These are phyloP conservation scores for Tuberolachnus salignus DNA, from an alignment of 2,888 invertebrate genomes.

Conservation along the genomic window DNA sequence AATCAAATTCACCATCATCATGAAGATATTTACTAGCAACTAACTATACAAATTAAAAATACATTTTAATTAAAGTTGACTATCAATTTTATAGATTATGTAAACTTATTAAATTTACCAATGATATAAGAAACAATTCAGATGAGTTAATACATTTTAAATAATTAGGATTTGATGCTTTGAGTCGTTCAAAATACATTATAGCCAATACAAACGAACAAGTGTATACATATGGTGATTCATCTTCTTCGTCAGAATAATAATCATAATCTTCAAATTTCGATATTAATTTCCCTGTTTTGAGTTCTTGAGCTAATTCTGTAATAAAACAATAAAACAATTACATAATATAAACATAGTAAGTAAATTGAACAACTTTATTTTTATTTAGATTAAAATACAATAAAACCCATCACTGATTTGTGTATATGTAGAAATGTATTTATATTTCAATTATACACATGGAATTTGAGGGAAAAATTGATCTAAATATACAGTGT, in stretches of 20 bases:
- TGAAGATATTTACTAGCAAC: conserved; percentile 95
- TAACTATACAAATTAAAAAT: conserved; percentile 69
- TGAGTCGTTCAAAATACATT: conserved; percentile 89
- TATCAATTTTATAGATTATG: background rate
- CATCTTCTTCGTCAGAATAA: conserved; percentile 44
- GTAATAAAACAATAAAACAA: background rate
- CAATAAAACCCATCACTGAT: no score
- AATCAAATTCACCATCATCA: conserved; percentile 91
- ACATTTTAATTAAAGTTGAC: background rate
- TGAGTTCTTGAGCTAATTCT: conserved; percentile 51
- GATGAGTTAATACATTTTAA: conserved; percentile 82
- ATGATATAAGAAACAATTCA: conserved; percentile 90
- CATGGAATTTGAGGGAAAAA: no score
- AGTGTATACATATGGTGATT: conserved; percentile 78
- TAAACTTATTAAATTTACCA: conserved; percentile 69
- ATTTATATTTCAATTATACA: no score
- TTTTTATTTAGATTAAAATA: no score
- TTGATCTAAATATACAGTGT: no score
- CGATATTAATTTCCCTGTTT: conserved; percentile 51
- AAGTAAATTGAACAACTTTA: no score
- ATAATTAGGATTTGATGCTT: conserved; percentile 80
- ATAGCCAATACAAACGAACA: conserved; percentile 91
- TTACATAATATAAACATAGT: no score
- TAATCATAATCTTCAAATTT: conserved; percentile 54
- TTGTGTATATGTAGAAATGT: no score